Evolutionary conservation across 2,888 invertebrate genomes (phyloP), one percentile per base, ranked within the genome.

Genomic region (Portevinia maculata): DNA sequence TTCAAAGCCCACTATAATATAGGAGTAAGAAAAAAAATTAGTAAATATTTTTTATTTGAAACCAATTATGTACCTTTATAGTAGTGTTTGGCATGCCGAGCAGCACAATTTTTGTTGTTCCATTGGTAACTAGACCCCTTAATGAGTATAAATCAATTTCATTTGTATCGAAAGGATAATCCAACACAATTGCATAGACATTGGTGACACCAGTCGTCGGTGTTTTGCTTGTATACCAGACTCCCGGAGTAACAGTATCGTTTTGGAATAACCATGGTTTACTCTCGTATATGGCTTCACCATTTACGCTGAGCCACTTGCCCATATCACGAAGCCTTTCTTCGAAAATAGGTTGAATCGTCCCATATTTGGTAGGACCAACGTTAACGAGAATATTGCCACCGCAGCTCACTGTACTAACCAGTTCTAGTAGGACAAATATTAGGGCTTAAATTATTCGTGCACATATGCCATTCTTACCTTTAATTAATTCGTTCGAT

Each of bases 291-390:
- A 98, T 96, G 0, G 96, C 97, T 88, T 97, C 96, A 0, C 97
- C 98, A 87, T 98, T 98, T n/a, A 93, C 90, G 1, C 90, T 87
- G 11, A 98, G 91, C 98, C 98, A 98, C 13, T 91, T 86, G 0
- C 98, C 98, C 85, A 98, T 92, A 85, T 94, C 92, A 9, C 93
- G 90, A 0, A 98, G 91, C 48, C 98, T 93, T 88, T 98, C 97
- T 91, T 97, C 95, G 90, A 95, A 97, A 87, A 98, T 95, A 0
- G 96, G 96, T 3, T 93, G 90, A 84, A 98, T 97, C 5, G 94
- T 94, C 3, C 98, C 98, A 86, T 97, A 96, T 88, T 95, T 96
- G 0, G 97, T 96, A 13, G 98, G 98, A 0, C 98, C 98, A 5
- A 98, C 93, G 88, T 98, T 98, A 7, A 91, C 87, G 1, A 89